Base-by-base conservation (phyloP, 2,888 invertebrate genomes). In the Nyleta sp. region DNA sequence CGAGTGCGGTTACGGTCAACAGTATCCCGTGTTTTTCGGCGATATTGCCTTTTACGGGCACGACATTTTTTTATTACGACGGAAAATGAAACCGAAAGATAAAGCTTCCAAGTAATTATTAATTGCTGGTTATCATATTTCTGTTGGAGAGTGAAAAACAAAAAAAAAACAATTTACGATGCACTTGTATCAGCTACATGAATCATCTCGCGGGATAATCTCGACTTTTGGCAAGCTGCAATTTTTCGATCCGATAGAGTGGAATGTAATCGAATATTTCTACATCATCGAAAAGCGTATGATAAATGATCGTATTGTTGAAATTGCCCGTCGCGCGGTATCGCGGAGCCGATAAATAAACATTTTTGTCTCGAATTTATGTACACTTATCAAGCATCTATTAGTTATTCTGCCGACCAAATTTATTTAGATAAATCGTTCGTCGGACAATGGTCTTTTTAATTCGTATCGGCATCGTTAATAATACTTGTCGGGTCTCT, bases 181-280 rank as follows among this genome's bases (percentile, higher is more conserved):
- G 24, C 22, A 42, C 17, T 55, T 13, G 50, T 20, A n/a, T 35
- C 35, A 46, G 20, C 59, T 60, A 72, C 70, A 74, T 78, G 20
- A 59, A 78, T 78, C 73, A 70, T 38, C 48, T 17, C 13, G 48
- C 17, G 6, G 17, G 17, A 35, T 64, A 64, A 57, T 67, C 68
- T 64, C 53, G 64, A 65, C 64, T 70, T 76, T 76, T 44, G 64
- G 60, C 52, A 52, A 67, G 55, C 28, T 40, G 71, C 70, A 78
- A 78, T 78, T 78, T 78, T 78, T 78, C 78, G 78, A 78, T 74
- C 60, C 78, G 70, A 42, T 78, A 78, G 78, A 74, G 68, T 70
- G 78, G 78, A 78, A 78, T 70, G 62, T 57, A 78, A 78, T 70
- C 73, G 59, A 68, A 64, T 73, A 57, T 52, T 78, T 68, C 48